These are phyloP conservation scores for Sebastes fasciatus DNA, from an alignment of 2,113 vertebrate species.

Conservation along the genomic window DNA sequence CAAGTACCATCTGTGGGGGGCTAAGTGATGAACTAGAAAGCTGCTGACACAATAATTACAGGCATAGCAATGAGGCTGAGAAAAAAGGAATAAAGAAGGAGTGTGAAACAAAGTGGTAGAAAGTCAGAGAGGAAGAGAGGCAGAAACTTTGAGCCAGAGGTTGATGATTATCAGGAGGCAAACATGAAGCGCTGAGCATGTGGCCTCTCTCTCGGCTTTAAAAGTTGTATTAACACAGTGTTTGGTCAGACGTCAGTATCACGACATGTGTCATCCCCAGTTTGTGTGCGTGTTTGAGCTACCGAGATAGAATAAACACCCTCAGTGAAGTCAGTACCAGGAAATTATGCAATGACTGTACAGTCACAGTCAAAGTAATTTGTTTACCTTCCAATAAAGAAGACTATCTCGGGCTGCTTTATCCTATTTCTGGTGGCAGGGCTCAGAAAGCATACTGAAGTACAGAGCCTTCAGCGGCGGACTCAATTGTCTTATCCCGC, in stretches of 20 bases:
- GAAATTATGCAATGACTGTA: not conserved
- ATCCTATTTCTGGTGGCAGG: not conserved
- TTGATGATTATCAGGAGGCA: slow-evolving; percentile 54
- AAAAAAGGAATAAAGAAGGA: slow-evolving; percentile 20
- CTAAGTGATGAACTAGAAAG: slow-evolving; percentile 62
- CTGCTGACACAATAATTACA: slow-evolving; percentile 66
- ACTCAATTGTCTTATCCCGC: not conserved
- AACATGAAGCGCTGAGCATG: slow-evolving; percentile 40
- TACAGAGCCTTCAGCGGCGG: not conserved
- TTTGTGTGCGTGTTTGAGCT: slow-evolving; percentile 7
- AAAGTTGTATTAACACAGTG: slow-evolving; percentile 42
- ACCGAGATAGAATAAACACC: slow-evolving; percentile 1
- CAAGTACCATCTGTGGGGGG: slow-evolving; percentile 46
- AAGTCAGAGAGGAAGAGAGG: slow-evolving; percentile 31
- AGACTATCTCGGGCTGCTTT: not conserved
- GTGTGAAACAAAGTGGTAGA: slow-evolving; percentile 47
- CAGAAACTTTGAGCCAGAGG: slow-evolving; percentile 54
- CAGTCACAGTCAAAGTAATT: slow-evolving; percentile 7
- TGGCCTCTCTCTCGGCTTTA: slow-evolving; percentile 26
- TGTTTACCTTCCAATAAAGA: not conserved
- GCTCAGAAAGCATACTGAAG: not conserved
- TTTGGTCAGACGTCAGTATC: slow-evolving; percentile 18
- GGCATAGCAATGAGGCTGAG: slow-evolving; percentile 48
- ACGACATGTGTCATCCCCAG: slow-evolving; percentile 25
- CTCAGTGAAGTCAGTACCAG: slow-evolving; percentile 5